Base-by-base conservation (phyloP, 1,140 invertebrate species). In the Ceratina australensis region DNA sequence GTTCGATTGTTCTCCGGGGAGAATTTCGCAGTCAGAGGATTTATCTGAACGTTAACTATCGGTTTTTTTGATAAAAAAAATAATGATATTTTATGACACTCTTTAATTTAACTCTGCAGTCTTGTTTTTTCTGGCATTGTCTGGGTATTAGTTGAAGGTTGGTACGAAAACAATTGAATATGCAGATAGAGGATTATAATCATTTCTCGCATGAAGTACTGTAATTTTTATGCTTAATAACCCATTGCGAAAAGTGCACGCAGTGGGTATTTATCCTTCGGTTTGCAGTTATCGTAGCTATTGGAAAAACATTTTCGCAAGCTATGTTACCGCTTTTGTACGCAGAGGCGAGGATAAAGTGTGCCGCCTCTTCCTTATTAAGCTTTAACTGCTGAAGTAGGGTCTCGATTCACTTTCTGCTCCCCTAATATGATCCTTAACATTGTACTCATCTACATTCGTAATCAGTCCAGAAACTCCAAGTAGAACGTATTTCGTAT, bases 281-380 rank as follows among this genome's bases (percentile, higher is more conserved):
- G 42, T 24, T 33, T 2, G 20, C 18, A 69, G 28, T 69, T 69
- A 56, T 56, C 52, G 50, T 56, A 56, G 33, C 16, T 59, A 59
- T 71, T 16, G 33, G 54, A 26, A 59, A 71, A 59, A 59, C 16
- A 71, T 59, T 71, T 59, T 47, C 20, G 16, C 33, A 22, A 13
- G 52, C 56, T 24, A 16, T 2, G 4, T 10, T 13, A 59, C 20
- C 22, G 20, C 28, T 57, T 47, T 8, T 59, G 20, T 42, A 18
- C 5, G 18, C 10, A 57, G 5, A 13, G n/a, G 12, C 4, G 16
- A 42, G 16, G 16, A 71, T 59, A 59, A 71, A 71, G 54, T 59
- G 16, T 69, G 28, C 20, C 50, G 26, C 18, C 15, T 47, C 54
- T 71, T 71, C 16, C 54, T 71, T 71, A 59, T 71, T 71, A 59